These are phyloP conservation scores for Hippocampus mohnikei DNA, from an alignment of 2,113 vertebrate genomes.

Conservation along the genomic window DNA sequence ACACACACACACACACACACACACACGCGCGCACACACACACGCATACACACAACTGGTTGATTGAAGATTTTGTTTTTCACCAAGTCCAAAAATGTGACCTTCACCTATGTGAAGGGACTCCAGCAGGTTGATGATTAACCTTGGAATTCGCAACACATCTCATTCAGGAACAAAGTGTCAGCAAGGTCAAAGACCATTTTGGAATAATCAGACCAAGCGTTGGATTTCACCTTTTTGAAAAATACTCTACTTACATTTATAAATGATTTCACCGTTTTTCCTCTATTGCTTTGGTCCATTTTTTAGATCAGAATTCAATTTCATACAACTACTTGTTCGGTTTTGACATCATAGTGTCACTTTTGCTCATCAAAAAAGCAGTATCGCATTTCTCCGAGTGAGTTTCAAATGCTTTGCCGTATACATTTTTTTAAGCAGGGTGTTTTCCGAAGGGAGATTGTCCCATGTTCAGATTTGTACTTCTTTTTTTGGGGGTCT, in stretches of 20 bases:
- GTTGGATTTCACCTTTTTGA: not conserved
- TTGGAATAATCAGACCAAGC: not conserved
- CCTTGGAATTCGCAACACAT: slow-evolving; percentile 52
- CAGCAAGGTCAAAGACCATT: slow-evolving; percentile 50
- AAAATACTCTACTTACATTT: not conserved
- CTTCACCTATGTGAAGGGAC: slow-evolving; percentile 61
- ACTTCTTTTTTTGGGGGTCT: too few relatives aligned
- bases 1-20: not conserved
- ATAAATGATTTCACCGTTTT: not conserved
- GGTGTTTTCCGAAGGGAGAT: too few relatives aligned
- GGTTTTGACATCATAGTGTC: too few relatives aligned
- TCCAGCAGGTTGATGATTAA: slow-evolving; percentile 67
- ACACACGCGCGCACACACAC: too few relatives aligned
- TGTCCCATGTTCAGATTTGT: too few relatives aligned
- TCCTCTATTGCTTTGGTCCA: not conserved
- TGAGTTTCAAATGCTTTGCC: too few relatives aligned
- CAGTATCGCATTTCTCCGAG: too few relatives aligned
- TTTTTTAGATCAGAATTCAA: too few relatives aligned
- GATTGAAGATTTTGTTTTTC: slow-evolving; percentile 49
- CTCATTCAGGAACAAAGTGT: slow-evolving; percentile 52
- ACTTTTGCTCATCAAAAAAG: too few relatives aligned
- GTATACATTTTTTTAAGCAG: too few relatives aligned
- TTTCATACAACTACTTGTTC: too few relatives aligned
- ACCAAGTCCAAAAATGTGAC: slow-evolving; percentile 64
- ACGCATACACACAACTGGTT: not conserved